These are phyloP conservation scores for Pinna nobilis DNA, from an alignment of 1,140 invertebrate genomes.

Conservation along the genomic window DNA sequence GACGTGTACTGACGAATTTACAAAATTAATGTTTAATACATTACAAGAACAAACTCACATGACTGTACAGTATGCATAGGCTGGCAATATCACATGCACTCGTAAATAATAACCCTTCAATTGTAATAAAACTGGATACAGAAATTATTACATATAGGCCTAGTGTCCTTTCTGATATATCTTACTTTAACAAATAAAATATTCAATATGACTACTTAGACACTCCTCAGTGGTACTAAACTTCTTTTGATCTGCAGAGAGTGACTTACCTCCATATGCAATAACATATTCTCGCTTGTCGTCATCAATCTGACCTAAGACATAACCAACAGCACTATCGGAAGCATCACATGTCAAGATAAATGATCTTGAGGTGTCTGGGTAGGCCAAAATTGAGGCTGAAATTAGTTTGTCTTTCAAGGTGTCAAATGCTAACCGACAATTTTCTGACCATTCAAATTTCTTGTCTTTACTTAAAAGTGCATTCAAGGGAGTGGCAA, in stretches of 20 bases:
- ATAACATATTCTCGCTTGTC: constrained; percentile 66
- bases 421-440: constrained; percentile 48
- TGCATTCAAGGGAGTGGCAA: constrained; percentile 65
- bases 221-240: constrained; percentile 74
- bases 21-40: too few species aligned
- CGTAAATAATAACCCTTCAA: too few species aligned
- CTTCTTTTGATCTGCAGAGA: constrained; percentile 73
- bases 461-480: constrained; percentile 26
- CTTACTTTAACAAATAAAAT: too few species aligned
- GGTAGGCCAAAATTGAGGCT: constrained; percentile 48
- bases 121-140: too few species aligned
- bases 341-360: constrained; percentile 55
- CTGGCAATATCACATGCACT: too few species aligned
- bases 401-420: constrained; percentile 48
- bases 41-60: too few species aligned
- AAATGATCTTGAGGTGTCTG: constrained; percentile 43
- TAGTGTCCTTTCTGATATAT: too few species aligned
- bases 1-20: too few species aligned
- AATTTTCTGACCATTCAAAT: constrained; percentile 42
- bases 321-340: constrained; percentile 47
- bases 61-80: too few species aligned
- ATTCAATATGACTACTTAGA: too few species aligned
- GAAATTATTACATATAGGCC: too few species aligned
- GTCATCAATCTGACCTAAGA: constrained; percentile 63
- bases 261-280: constrained; percentile 73